Evolutionary conservation across 2,888 invertebrate species (phyloP).

Genomic region (Calameuta filiformis): DNA sequence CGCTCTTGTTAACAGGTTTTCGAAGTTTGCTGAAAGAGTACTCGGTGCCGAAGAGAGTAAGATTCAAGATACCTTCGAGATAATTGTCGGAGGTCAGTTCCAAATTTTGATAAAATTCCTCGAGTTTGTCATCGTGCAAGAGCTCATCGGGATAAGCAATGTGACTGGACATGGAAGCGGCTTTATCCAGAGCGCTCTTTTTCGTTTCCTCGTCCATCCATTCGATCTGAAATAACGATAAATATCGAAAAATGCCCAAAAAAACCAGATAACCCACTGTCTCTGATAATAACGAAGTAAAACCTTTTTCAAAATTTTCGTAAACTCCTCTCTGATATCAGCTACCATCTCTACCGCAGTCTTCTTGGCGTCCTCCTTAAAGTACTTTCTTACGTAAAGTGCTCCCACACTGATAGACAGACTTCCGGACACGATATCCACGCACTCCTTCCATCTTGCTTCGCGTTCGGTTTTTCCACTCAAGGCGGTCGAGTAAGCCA

Average conservation of each 20-base stretch:
- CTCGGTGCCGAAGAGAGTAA: conserved; percentile 68
- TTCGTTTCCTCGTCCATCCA: conserved; percentile 95
- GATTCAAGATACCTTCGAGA: conserved; percentile 66
- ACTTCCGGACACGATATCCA: conserved; percentile 82
- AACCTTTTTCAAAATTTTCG: conserved; percentile 77
- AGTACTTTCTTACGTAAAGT: conserved; percentile 87
- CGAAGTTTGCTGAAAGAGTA: conserved; percentile 67
- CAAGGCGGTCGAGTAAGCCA: conserved; percentile 83
- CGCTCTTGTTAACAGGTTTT: conserved; percentile 68
- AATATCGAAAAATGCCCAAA: background rate
- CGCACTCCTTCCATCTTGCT: conserved; percentile 92
- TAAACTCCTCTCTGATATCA: conserved; percentile 85
- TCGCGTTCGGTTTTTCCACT: conserved; percentile 87
- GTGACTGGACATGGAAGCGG: conserved; percentile 85
- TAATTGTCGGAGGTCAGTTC: conserved; percentile 65
- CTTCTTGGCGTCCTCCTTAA: conserved; percentile 85
- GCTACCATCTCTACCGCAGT: conserved; percentile 89
- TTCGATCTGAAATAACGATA: conserved; percentile 67
- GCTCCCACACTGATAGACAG: conserved; percentile 83
- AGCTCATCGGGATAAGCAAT: conserved; percentile 95
- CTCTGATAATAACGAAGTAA: background rate
- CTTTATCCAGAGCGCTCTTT: conserved; percentile 80
- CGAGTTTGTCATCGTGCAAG: conserved; percentile 82
- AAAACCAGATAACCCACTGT: background rate
- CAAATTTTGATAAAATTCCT: conserved; percentile 77